Percentiles rank a stretch among this genome's conserved stretches.
Conservation (phyloP, 2,888 invertebrate species). For the Suillia variegata region DNA sequence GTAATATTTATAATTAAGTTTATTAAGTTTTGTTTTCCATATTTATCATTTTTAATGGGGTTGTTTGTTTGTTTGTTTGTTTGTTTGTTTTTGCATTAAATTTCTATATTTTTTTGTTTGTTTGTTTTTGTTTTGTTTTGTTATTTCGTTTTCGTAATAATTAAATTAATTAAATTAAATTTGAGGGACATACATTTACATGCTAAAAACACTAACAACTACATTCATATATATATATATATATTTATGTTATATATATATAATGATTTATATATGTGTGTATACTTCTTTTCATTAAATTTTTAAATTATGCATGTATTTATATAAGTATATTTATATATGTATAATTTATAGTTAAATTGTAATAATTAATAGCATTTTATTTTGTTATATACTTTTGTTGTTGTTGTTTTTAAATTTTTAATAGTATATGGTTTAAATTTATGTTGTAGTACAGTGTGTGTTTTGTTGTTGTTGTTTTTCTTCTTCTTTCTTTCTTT, state of each 20-base stretch:
- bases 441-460: slow-evolving; percentile 26
- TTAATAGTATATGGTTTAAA: too few relatives aligned
- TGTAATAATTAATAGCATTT: slow-evolving; percentile 15
- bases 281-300: slow-evolving; percentile 24
- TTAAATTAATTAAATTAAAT: slow-evolving; percentile 46
- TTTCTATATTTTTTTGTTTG: slow-evolving; percentile 20
- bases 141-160: slow-evolving; percentile 23
- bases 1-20: slow-evolving; percentile 8
- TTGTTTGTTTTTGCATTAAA: slow-evolving; percentile 8
- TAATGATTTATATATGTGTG: slow-evolving; percentile 27
- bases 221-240: slow-evolving; percentile 34
- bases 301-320: slow-evolving; percentile 14
- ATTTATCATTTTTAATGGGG: slow-evolving; percentile 5
- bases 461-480: too few relatives aligned
- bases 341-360: slow-evolving; percentile 22
- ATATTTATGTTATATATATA: slow-evolving; percentile 35
- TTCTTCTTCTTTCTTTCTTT: too few relatives aligned
- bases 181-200: slow-evolving; percentile 53
- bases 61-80: slow-evolving; percentile 11
- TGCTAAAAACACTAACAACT: slow-evolving; percentile 54
- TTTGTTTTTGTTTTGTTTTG: slow-evolving; percentile 12
- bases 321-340: slow-evolving; percentile 29
- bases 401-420: too few relatives aligned
- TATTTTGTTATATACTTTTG: slow-evolving; percentile 34
- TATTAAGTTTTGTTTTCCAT: slow-evolving; percentile 6